These are phyloP conservation scores for Cantharis rustica DNA, from an alignment of 2,888 invertebrate genomes.

Conservation along the genomic window DNA sequence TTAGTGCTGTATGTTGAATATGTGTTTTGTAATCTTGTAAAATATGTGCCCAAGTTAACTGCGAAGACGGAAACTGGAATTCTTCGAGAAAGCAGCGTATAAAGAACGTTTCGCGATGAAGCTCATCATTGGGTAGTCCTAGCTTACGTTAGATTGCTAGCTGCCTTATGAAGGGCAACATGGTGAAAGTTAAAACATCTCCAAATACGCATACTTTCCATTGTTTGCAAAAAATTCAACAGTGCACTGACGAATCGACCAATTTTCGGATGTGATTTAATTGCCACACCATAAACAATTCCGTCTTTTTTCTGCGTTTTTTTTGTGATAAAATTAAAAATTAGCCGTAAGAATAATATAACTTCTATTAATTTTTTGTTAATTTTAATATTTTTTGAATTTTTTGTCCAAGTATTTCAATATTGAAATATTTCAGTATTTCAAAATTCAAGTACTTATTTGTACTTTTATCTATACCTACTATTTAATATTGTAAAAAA, in stretches of 20 bases:
- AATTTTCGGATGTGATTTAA: too few relatives aligned
- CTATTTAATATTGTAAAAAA: too few relatives aligned
- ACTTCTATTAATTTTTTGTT: too few relatives aligned
- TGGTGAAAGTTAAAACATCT: constrained; percentile 43
- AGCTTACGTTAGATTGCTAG: constrained; percentile 55
- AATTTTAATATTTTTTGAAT: too few relatives aligned
- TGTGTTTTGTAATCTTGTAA: neutral
- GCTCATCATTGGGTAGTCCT: constrained; percentile 59
- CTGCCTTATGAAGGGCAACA: constrained; percentile 62
- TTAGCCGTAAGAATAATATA: too few relatives aligned
- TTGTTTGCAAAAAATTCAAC: neutral
- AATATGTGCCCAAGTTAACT: neutral
- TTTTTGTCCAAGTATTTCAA: too few relatives aligned
- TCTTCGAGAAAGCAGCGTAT: neutral
- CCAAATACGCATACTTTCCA: neutral
- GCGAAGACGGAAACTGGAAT: neutral
- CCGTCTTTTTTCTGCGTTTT: too few relatives aligned
- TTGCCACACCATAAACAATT: too few relatives aligned
- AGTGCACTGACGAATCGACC: neutral
- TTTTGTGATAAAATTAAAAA: too few relatives aligned
- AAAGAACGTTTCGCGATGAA: constrained; percentile 50
- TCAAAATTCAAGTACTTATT: too few relatives aligned
- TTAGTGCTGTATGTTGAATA: neutral
- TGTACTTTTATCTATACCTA: too few relatives aligned
- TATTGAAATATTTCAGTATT: too few relatives aligned